These are phyloP conservation scores for Bombus difficillimus DNA, from an alignment of 1,140 invertebrate species.

Conservation along the genomic window DNA sequence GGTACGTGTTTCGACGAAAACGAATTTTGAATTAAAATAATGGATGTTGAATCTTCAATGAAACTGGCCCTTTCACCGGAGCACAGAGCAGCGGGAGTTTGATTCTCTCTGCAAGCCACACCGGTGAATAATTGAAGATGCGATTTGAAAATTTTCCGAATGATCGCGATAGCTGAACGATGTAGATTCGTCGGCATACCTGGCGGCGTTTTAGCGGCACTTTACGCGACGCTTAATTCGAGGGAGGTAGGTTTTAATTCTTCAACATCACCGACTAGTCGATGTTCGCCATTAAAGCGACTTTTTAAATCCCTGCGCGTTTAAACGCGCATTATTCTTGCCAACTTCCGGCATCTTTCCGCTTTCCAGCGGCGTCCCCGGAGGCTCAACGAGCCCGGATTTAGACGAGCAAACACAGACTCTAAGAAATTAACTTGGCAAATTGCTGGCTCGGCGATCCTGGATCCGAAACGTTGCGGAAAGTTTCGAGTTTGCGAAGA, in stretches of 20 bases:
- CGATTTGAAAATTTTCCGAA: neutral
- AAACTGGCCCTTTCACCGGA: neutral
- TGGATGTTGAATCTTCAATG: slow-evolving; percentile 6
- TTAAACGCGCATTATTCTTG: neutral
- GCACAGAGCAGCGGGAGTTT: too few species aligned
- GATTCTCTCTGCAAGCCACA: neutral
- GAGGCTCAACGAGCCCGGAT: neutral
- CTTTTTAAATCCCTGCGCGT: slow-evolving; percentile 2
- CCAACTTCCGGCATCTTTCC: neutral
- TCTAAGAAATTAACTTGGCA: slow-evolving; percentile 40
- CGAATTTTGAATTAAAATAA: slow-evolving; percentile 25
- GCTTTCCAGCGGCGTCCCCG: neutral
- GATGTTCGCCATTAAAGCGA: slow-evolving; percentile 2
- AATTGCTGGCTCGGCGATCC: slow-evolving; percentile 4
- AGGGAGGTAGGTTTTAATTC: neutral
- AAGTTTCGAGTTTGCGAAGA: neutral
- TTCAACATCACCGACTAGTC: neutral
- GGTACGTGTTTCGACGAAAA: neutral
- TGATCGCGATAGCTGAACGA: neutral
- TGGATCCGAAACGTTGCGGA: neutral
- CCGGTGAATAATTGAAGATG: slow-evolving; percentile 15
- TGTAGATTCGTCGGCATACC: neutral
- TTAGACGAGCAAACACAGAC: slow-evolving; percentile 20
- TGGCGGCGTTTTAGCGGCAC: neutral
- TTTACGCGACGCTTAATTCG: neutral